These are phyloP conservation scores for Mareca penelope DNA, from an alignment of 2,797 vertebrate species.

Conservation along the genomic window DNA sequence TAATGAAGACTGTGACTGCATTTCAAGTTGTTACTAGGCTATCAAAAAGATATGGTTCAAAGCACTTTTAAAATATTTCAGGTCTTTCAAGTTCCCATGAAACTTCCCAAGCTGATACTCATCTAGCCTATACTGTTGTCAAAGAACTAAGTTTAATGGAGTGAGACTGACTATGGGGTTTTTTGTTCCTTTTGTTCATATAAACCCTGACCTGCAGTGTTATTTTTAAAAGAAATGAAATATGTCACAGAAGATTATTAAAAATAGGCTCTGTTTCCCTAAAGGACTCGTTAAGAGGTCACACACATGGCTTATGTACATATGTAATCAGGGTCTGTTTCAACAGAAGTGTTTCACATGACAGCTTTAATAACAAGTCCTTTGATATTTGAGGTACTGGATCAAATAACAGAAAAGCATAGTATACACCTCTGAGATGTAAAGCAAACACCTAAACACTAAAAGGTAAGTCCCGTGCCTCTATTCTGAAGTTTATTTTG, in stretches of 20 bases:
- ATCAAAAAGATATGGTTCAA: constrained; percentile 47
- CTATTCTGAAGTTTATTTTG: not conserved
- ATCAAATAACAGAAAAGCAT: not conserved
- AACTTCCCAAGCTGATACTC: constrained; percentile 21
- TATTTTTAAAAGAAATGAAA: constrained; percentile 22
- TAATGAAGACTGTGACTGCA: constrained; percentile 13
- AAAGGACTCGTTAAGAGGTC: not conserved
- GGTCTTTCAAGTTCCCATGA: constrained; percentile 27
- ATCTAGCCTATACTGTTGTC: constrained; percentile 36
- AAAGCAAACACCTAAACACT: not conserved
- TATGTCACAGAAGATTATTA: constrained; percentile 5
- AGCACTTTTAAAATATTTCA: not conserved
- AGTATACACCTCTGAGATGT: not conserved
- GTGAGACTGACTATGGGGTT: constrained; percentile 14
- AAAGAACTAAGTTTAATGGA: constrained; percentile 58
- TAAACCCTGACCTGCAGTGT: not conserved
- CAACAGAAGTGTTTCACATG: not conserved
- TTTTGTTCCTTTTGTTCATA: constrained; percentile 9
- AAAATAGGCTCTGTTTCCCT: constrained; percentile 30
- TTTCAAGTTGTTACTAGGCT: constrained; percentile 30
- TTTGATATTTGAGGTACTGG: constrained; percentile 39
- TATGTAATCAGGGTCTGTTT: constrained; percentile 19
- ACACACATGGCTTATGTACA: not conserved
- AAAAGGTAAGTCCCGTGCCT: not conserved
- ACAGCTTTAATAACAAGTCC: constrained; percentile 11